Percentiles rank a stretch among this genome's conserved stretches.
These are phyloP conservation scores for Otus scops DNA, from an alignment of 2,797 vertebrate species.

Conservation along the genomic window DNA sequence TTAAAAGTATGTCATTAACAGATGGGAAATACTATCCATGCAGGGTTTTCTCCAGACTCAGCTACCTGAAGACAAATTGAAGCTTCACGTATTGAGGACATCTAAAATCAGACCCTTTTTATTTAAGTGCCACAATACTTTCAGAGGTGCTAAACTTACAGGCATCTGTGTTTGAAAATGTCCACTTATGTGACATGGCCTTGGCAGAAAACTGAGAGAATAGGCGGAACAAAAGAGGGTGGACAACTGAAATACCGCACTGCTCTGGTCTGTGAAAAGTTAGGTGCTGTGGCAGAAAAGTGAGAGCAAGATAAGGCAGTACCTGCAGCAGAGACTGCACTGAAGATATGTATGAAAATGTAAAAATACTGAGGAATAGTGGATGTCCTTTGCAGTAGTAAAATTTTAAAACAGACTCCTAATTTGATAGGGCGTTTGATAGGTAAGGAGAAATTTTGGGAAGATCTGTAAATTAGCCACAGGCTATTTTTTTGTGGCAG, in stretches of 20 bases:
- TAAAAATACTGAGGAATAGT: background rate
- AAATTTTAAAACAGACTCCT: background rate
- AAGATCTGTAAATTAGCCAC: background rate
- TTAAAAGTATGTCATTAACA: background rate
- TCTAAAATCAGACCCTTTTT: background rate
- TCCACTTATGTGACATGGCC: fast-evolving
- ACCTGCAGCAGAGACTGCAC: background rate
- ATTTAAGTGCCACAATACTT: background rate
- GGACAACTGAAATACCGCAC: fast-evolving
- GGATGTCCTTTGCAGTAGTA: background rate
- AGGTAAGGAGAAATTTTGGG: background rate
- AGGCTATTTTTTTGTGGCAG: background rate
- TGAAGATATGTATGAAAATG: background rate
- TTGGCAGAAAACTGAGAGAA: background rate
- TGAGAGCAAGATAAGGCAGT: background rate
- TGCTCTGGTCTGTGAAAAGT: background rate
- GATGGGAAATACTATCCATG: background rate
- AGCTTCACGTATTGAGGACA: background rate
- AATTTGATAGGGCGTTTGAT: background rate
- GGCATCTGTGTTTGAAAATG: background rate
- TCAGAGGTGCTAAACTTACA: background rate
- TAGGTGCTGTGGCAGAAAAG: background rate
- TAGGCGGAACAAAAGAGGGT: background rate
- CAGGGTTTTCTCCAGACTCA: background rate
- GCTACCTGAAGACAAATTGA: background rate